Base-by-base conservation (phyloP, 2,113 vertebrate genomes). In the Cavia porcellus region DNA sequence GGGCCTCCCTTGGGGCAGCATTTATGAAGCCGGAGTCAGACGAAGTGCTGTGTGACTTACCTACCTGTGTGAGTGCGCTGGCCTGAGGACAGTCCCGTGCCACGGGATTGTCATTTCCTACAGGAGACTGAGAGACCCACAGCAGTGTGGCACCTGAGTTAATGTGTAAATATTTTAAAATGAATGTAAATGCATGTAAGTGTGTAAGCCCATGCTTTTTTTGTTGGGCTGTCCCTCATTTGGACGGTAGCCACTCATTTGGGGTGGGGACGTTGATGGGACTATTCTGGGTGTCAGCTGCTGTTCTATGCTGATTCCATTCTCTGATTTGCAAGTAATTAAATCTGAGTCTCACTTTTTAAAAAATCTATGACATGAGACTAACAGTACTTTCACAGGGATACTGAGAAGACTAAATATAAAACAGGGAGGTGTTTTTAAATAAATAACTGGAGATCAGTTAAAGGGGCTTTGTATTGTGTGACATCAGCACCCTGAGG, bases 271-370 rank as follows among this genome's bases (percentile, higher is more conserved):
- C 20, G 15, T 22, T 25, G 82, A 7, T 28, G 24, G 30, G 30
- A 28, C n/a, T 22, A 59, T 5, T 3, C 25, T 47, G 30, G n/a
- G 25, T 8, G 42, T 38, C 64, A 45, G 28, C 77, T 22, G 8
- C 24, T 22, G 19, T 22, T 50, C 52, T 7, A 3, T 68, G 42
- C 84, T 45, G 38, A 61, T 55, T 84, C 59, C 32, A 0, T 38
- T 91, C 79, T 89, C 77, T 32, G 90, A 42, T 62, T 68, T 89
- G 28, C 55, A 94, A 38, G 82, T 66, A 19, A 57, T 57, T 57
- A 57, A 47, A 64, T 72, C 35, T 35, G 61, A 81, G 75, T 66
- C 32, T 57, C 13, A 2, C 85, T 59, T 62, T 82, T 38, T 87
- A 57, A 55, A 55, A 57, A 52, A 32, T 24, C 45, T 52, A 28